These are phyloP conservation scores for Kobus ellipsiprymnus DNA, from an alignment of 2,113 vertebrate species.

Conservation along the genomic window DNA sequence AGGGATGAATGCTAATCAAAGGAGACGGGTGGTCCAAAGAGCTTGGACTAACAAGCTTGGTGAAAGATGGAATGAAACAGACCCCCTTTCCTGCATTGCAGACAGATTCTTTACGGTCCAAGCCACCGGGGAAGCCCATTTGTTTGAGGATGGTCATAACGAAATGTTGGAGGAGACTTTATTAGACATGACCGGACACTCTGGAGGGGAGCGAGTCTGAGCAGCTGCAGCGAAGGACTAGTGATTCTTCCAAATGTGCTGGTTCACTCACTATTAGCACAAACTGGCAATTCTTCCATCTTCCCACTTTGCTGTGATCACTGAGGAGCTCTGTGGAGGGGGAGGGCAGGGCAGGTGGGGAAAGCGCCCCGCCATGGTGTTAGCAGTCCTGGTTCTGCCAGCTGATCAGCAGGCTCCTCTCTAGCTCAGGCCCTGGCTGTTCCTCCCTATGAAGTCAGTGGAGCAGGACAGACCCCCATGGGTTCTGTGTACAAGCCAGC, in stretches of 20 bases:
- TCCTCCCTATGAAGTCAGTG: neutral
- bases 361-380: accelerated
- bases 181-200: neutral
- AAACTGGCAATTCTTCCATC: neutral
- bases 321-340: neutral
- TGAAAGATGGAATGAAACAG: neutral
- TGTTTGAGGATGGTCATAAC: neutral
- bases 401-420: neutral
- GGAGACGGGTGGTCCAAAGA: neutral
- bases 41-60: neutral
- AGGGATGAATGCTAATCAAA: neutral
- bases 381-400: neutral
- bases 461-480: neutral
- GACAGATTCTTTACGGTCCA: neutral
- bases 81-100: neutral
- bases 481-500: neutral
- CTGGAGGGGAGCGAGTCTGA: neutral
- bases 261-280: neutral
- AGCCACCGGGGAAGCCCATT: neutral
- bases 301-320: neutral
- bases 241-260: neutral
- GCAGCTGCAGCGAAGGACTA: accelerated
- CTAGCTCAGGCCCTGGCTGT: neutral
- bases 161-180: no score
- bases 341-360: neutral